Conservation (phyloP, 2,888 invertebrate genomes). For the Plutella xylostella region DNA sequence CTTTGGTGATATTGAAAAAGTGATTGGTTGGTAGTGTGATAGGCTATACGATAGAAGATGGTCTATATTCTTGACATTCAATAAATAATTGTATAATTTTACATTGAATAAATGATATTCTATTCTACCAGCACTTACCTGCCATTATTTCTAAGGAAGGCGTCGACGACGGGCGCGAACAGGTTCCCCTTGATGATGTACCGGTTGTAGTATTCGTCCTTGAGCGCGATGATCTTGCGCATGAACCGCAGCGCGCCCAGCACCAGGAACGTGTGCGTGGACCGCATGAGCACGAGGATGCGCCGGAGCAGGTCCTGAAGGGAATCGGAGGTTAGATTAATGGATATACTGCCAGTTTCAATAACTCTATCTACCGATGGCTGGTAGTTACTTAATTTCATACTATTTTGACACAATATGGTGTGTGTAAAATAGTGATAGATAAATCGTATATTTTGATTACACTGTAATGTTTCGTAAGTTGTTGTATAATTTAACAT, state of each 20-base stretch:
- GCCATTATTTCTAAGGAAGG: slow-evolving; percentile 96
- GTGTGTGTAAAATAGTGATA: not conserved
- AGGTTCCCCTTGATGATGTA: slow-evolving; percentile 95
- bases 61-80: too few species aligned
- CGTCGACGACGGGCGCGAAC: slow-evolving; percentile 95
- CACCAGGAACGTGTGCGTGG: slow-evolving; percentile 96
- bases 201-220: slow-evolving; percentile 98
- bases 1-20: too few species aligned
- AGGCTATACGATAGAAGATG: too few species aligned
- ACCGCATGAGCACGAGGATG: slow-evolving; percentile 96
- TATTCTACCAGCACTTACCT: slow-evolving; percentile 72
- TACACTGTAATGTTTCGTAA: not conserved
- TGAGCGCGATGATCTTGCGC: slow-evolving; percentile 95
- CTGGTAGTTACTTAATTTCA: not conserved
- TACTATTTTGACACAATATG: not conserved
- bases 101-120: too few species aligned
- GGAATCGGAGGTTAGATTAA: not conserved
- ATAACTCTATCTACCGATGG: too few species aligned
- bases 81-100: too few species aligned
- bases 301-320: slow-evolving; percentile 87
- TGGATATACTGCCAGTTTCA: too few species aligned
- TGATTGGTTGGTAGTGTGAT: too few species aligned
- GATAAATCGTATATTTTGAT: not conserved
- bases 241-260: slow-evolving; percentile 96
- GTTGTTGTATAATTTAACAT: too few species aligned